Evolutionary conservation across 64 coral and sea anemone species (phyloP), one percentile per base, ranked within the genome.

Genomic region (Exaiptasia diaphana): DNA sequence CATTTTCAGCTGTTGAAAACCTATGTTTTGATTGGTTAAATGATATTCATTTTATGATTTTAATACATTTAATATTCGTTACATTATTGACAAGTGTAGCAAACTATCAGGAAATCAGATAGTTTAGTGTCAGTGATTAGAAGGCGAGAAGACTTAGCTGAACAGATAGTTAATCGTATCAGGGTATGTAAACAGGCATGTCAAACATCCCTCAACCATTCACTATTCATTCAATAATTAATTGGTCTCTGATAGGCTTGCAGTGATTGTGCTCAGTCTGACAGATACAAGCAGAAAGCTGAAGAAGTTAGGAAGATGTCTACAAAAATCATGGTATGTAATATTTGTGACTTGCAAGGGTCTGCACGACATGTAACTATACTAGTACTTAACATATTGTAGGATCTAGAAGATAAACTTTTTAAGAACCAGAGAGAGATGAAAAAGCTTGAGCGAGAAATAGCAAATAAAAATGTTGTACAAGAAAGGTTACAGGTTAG

Each of bases 331-430:
- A 89, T 95, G 87, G 91, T 95, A 83, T 54, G 91, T 41, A 39
- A 44, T 29, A 13, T 48, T 63, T 14, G 27, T 33, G 36, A 32
- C 56, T 49, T 82, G 14, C 11, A 25, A 40, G 63, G 44, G 18
- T 48, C 11, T 32, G n/a, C n/a, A n/a, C n/a, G 4, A 12, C 11
- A 26, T 38, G 30, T 24, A 78, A 7, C 0, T 41, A 22, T 3
- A 15, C 18, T n/a, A n/a, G n/a, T n/a, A n/a, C 5, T 41, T 18
- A 41, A 41, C 10, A 28, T 25, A 40, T 11, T 22, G 12, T 88
- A 94, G 91, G 91, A 94, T 38, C 68, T 94, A 15, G 91, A 94
- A 71, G 91, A 94, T 18, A 82, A 94, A 43, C 31, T 94, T 4
- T 55, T 94, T 39, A 77, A 94, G 20, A n/a, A 41, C 40, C 91